Base-by-base conservation (phyloP, 2,797 vertebrate genomes). In the Sarcophilus harrisii region DNA sequence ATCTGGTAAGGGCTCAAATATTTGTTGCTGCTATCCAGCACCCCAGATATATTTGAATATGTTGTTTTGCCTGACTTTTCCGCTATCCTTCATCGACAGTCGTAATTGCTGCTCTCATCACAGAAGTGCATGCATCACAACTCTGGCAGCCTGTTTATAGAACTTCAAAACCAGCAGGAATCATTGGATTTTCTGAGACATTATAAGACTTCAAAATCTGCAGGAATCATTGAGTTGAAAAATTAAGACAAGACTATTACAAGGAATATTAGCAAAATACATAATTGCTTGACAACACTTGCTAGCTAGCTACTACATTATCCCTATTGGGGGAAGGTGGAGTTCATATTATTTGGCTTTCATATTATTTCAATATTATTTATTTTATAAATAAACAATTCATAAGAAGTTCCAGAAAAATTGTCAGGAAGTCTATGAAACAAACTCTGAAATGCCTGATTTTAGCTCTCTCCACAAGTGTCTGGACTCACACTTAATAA, bases 251-350 rank as follows among this genome's bases (percentile, higher is more conserved):
- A 49, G 49, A 49, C 49, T 49, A 49, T 49, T 49, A 4, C 49
- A 60, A 97, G 45, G 90, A 81, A 13, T 59, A 57, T 91, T 96
- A 96, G 97, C 32, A 62, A 91, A 96, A 55, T 0, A 32, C 57
- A 18, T 45, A 6, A 91, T 58, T 91, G 28, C 38, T 57, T 95
- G 66, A 28, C 24, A 91, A 73, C 95, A 21, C 38, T 38, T 73
- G 38, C 90, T 92, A 95, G 32, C 59, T 91, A 49, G 52, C 30
- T 30, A 28, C 94, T 92, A 12, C 91, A 14, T 93, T 45, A 60
- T 93, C 30, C 16, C 6, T 24, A 54, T 54, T 5, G 52, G 52
- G 52, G 52, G 52, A 54, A 54, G 96, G 54, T 52, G 16, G 89
- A 55, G n/a, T 89, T 95, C 92, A 30, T 94, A 8, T 59, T 94